These are phyloP conservation scores for Heliconius ismenius DNA, from an alignment of 2,888 invertebrate genomes.

Conservation along the genomic window DNA sequence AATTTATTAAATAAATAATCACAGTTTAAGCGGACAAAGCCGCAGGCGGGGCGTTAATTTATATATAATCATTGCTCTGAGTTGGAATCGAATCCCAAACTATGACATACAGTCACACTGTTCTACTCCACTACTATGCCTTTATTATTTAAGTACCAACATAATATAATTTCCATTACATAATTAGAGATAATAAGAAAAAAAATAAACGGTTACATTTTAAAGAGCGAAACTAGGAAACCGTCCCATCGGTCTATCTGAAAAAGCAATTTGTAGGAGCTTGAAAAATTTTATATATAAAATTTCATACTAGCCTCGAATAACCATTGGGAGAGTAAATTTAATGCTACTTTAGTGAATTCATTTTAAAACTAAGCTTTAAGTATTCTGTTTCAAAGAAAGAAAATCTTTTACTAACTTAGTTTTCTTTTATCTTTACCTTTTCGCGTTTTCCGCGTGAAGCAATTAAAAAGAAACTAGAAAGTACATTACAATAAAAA, in stretches of 20 bases:
- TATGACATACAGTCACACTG: no score
- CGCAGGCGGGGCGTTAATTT: no score
- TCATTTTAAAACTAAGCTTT: slow-evolving; percentile 5
- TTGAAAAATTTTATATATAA: slow-evolving; percentile 19
- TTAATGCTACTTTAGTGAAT: slow-evolving; percentile 2
- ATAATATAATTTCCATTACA: not conserved
- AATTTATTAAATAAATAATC: no score
- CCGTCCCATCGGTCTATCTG: slow-evolving; percentile 14
- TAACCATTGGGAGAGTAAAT: slow-evolving; percentile 2
- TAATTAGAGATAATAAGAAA: not conserved
- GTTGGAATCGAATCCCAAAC: no score
- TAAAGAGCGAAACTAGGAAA: not conserved
- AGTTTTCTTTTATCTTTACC: not conserved
- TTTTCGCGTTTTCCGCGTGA: slow-evolving; percentile 7
- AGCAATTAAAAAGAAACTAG: not conserved
- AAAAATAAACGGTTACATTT: not conserved
- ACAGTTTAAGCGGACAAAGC: no score
- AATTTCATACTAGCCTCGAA: slow-evolving; percentile 18
- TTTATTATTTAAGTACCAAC: no score
- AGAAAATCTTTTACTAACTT: not conserved
- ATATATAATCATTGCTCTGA: no score
- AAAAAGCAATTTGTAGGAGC: slow-evolving; percentile 14
- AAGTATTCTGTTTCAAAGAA: not conserved
- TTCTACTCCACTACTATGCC: no score
- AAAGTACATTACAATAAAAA: not conserved